Evolutionary conservation across 2,888 invertebrate species (phyloP).

Genomic region (Corbicula japonica): DNA sequence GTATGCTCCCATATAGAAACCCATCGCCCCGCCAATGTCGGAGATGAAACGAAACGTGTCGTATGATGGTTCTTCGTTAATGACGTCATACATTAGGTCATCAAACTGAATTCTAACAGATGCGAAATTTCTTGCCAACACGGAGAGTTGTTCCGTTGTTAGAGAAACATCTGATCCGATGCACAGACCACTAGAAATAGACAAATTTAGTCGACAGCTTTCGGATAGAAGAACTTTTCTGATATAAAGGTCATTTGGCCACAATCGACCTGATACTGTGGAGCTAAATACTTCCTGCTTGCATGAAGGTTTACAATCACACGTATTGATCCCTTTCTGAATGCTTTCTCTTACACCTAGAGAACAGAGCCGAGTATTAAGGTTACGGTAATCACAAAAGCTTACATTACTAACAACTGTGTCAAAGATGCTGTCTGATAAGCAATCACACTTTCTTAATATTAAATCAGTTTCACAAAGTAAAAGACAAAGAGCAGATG

Average conservation of each 20-base stretch:
- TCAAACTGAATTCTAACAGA: constrained; percentile 20
- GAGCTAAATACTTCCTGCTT: neutral
- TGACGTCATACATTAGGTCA: constrained; percentile 16
- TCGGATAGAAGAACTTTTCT: constrained; percentile 10
- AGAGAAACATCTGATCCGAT: neutral
- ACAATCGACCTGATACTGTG: constrained; percentile 5
- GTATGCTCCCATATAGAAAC: constrained; percentile 13
- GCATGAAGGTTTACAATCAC: constrained; percentile 10
- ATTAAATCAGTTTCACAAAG: constrained; percentile 12
- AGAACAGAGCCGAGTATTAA: neutral
- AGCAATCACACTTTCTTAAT: constrained; percentile 2
- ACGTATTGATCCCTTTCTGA: neutral
- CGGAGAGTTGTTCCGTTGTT: neutral
- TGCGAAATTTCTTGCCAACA: constrained; percentile 2
- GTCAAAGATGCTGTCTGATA: neutral
- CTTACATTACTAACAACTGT: neutral
- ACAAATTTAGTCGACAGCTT: neutral
- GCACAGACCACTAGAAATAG: neutral
- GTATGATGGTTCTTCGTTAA: constrained; percentile 28
- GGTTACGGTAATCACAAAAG: constrained; percentile 19
- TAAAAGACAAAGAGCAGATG: constrained; percentile 7
- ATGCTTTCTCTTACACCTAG: neutral
- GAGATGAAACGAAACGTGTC: constrained; percentile 8
- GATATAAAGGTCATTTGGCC: constrained; percentile 17
- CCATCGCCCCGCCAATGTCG: constrained; percentile 19